Conservation (phyloP, 2,113 vertebrate species). For the Nibea coibor region DNA sequence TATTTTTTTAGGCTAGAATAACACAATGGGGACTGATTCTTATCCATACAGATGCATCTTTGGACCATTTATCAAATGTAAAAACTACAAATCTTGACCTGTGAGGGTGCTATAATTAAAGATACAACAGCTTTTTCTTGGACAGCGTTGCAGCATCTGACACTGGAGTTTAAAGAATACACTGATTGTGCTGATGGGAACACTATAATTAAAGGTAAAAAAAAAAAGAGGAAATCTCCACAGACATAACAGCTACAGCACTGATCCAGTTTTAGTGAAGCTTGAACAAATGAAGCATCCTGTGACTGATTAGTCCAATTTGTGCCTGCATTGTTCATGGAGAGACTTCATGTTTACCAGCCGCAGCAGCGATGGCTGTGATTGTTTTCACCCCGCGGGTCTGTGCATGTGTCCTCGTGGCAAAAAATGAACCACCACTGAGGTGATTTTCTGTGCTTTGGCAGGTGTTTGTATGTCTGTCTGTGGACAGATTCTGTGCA, state of each 20-base stretch:
- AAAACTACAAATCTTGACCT: neutral
- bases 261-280: neutral
- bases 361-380: too few species aligned
- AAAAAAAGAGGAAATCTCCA: neutral
- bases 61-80: neutral
- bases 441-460: too few species aligned
- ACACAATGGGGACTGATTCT: neutral
- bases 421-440: too few species aligned
- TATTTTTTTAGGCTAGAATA: neutral
- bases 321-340: neutral
- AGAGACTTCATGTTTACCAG: neutral
- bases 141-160: neutral
- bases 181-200: neutral
- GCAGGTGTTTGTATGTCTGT: too few species aligned
- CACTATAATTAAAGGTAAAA: neutral
- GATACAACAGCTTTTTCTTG: neutral
- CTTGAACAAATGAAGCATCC: neutral
- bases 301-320: neutral
- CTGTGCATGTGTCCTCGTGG: too few species aligned
- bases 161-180: constrained; percentile 10
- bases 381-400: too few species aligned
- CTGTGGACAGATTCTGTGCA: too few species aligned
- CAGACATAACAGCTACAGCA: neutral
- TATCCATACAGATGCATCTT: neutral
- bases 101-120: neutral